Evolutionary conservation across 2,888 invertebrate genomes (phyloP).

Genomic region (Chirona hameri): DNA sequence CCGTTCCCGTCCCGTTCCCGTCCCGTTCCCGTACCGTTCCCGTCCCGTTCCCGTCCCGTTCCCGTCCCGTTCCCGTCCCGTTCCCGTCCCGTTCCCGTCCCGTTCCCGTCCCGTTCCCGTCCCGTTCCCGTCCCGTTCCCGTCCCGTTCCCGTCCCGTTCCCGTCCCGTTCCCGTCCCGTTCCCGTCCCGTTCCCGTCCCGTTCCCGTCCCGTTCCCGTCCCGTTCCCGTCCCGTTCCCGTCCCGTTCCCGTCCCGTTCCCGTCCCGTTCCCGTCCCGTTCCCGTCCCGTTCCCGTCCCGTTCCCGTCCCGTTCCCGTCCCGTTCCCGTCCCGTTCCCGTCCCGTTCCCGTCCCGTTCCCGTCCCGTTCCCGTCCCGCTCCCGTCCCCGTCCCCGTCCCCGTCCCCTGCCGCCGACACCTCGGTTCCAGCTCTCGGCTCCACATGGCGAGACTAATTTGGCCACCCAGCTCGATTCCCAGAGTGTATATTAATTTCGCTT

Average conservation of each 20-base stretch:
- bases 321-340: neutral
- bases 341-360: neutral
- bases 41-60: neutral
- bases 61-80: neutral
- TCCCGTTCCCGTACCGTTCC: neutral
- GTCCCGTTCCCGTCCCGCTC: neutral
- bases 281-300: neutral
- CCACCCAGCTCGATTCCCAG: conserved; percentile 8
- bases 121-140: neutral
- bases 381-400: neutral
- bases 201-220: neutral
- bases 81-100: neutral
- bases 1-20: neutral
- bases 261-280: neutral
- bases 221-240: neutral
- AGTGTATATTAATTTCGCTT: conserved; percentile 7
- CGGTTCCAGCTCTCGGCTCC: neutral
- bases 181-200: neutral
- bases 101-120: neutral
- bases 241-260: neutral
- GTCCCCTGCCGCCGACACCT: neutral
- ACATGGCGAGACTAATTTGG: neutral
- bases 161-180: neutral
- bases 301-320: neutral
- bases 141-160: neutral